A percentile compares a stretch with the other conserved stretches of the same genome.
These are phyloP conservation scores for Penaeus vannamei DNA, from an alignment of 1,140 invertebrate species.

Conservation along the genomic window DNA sequence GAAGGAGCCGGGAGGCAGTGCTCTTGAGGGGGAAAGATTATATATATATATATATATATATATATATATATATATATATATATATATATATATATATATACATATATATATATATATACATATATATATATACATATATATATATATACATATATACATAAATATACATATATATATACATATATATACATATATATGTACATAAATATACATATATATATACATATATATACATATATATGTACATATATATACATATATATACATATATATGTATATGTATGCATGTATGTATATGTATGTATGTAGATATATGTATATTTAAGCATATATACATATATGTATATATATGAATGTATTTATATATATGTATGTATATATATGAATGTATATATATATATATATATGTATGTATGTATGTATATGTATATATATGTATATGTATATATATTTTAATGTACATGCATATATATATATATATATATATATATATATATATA, in stretches of 20 bases:
- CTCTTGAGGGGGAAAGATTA: too few species aligned
- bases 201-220: slow-evolving; percentile 22
- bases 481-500: too few species aligned
- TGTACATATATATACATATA: slow-evolving; percentile 26
- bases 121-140: slow-evolving; percentile 25
- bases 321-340: slow-evolving; percentile 20
- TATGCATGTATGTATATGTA: slow-evolving; percentile 12
- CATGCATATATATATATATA: too few species aligned
- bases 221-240: slow-evolving; percentile 30
- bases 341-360: slow-evolving; percentile 1
- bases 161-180: too few species aligned
- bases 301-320: slow-evolving; percentile 9
- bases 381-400: neutral
- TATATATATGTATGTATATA: slow-evolving; percentile 28
- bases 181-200: neutral
- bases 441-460: neutral
- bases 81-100: neutral
- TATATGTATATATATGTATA: neutral
- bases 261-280: neutral
- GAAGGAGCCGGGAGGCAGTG: too few species aligned
- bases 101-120: slow-evolving; percentile 12
- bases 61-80: too few species aligned
- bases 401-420: neutral
- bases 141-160: neutral
- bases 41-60: too few species aligned